phyloP scores from a whole-genome alignment of 2,113 vertebrate species.

The Stictonetta naevosa region DNA sequence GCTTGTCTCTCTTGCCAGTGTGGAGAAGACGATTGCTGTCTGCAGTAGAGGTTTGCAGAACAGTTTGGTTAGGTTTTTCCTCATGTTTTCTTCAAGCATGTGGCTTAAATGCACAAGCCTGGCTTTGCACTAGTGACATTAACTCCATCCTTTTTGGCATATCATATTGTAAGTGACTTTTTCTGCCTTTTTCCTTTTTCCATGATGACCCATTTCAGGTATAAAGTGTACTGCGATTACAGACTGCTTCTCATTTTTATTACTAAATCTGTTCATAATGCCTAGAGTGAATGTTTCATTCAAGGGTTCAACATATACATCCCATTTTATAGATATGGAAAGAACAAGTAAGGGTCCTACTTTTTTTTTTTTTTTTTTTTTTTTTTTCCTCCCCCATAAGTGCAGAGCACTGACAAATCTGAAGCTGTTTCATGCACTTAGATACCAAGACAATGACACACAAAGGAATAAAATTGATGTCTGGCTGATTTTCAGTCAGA shows the following conservation, averaged over 20 bases:
- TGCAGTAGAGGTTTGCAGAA: not conserved
- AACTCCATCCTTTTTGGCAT: not conserved
- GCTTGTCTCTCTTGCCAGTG: fast-evolving
- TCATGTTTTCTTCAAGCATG: not conserved
- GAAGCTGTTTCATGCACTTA: not conserved
- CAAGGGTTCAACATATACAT: not conserved
- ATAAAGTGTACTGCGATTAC: not conserved
- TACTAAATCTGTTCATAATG: not conserved
- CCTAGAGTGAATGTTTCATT: not conserved
- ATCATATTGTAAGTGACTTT: not conserved
- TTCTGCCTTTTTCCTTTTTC: not conserved
- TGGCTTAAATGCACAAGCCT: not conserved
- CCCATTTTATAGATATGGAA: not conserved
- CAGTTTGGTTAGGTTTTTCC: not conserved
- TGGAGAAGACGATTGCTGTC: not conserved
- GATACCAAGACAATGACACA: not conserved
- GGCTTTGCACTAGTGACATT: not conserved
- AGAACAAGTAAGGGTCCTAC: not conserved
- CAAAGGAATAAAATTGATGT: not conserved
- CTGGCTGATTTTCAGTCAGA: not conserved
- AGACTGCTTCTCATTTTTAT: not conserved
- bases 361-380: not conserved
- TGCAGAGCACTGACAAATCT: not conserved
- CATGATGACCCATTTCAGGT: not conserved
- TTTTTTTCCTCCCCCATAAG: not conserved